Conservation (phyloP, 2,888 invertebrate species). For the Drosophila lacicola region DNA sequence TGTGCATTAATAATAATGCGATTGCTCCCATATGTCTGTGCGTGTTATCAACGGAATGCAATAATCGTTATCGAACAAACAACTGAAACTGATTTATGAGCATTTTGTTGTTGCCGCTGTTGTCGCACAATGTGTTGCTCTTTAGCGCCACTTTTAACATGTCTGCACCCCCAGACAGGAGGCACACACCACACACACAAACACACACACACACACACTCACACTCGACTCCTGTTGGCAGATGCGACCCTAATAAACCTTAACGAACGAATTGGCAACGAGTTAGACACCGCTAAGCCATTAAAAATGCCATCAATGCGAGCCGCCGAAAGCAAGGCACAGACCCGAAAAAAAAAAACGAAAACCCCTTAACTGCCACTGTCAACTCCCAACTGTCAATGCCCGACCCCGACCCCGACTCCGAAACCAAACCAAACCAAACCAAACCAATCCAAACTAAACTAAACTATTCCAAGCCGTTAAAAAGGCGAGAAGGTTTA, state of each 20-base stretch:
- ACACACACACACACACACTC: constrained; percentile 1
- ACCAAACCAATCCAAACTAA: constrained; percentile 38
- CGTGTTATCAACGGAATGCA: constrained; percentile 44
- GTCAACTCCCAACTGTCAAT: constrained; percentile 13
- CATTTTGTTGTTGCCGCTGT: constrained; percentile 34
- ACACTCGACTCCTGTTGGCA: constrained; percentile 23
- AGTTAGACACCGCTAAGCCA: constrained; percentile 71
- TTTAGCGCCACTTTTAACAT: constrained; percentile 64
- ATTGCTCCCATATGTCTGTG: constrained; percentile 10
- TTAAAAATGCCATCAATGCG: constrained; percentile 76
- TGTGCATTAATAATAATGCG: constrained; percentile 27
- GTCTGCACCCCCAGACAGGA: constrained; percentile 46
- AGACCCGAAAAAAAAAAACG: constrained; percentile 16
- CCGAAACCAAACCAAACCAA: constrained; percentile 13
- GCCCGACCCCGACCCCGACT: constrained; percentile 2
- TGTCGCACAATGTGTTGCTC: constrained; percentile 60
- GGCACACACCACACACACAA: neutral
- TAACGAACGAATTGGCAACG: constrained; percentile 55
- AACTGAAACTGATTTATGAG: constrained; percentile 73
- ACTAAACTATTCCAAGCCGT: constrained; percentile 12
- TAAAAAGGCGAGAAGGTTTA: neutral
- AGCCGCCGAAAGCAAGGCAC: constrained; percentile 24
- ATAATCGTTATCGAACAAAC: constrained; percentile 74
- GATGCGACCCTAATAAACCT: constrained; percentile 62
- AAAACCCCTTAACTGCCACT: constrained; percentile 17